Percentiles rank a stretch among this genome's conserved stretches.
Conservation (phyloP, 2,888 invertebrate genomes). For the Hemaris fuciformis region DNA sequence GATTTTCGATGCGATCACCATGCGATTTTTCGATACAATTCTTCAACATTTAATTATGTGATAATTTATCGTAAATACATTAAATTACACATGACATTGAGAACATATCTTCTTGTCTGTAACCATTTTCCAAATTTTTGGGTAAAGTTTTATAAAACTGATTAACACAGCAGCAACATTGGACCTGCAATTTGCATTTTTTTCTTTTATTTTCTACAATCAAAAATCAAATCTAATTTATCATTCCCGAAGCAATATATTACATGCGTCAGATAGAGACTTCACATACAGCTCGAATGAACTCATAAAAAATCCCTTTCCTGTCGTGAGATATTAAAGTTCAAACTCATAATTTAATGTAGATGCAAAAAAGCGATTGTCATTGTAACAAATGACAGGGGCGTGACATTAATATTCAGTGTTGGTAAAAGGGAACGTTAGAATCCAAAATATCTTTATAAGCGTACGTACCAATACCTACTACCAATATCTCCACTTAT, state of each 20-base stretch:
- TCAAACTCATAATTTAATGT: background rate
- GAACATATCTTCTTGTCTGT: too few relatives aligned
- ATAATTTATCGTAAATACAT: too few relatives aligned
- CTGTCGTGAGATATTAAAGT: background rate
- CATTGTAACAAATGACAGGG: constrained; percentile 2
- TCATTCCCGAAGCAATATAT: background rate
- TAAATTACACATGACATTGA: too few relatives aligned
- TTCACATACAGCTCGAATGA: background rate
- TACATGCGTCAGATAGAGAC: background rate
- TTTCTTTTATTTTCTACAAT: too few relatives aligned
- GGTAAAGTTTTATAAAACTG: too few relatives aligned
- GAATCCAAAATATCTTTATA: constrained; percentile 1
- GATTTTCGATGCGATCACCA: too few relatives aligned
- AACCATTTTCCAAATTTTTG: too few relatives aligned
- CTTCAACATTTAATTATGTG: too few relatives aligned
- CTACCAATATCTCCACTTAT: background rate
- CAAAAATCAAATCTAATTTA: background rate
- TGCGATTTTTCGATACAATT: too few relatives aligned
- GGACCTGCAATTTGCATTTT: too few relatives aligned
- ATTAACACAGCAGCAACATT: too few relatives aligned
- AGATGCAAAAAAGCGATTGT: constrained; percentile 5
- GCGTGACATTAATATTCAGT: constrained; percentile 3
- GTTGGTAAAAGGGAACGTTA: background rate
- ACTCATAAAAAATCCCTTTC: background rate
- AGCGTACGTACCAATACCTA: background rate